phyloP scores from a whole-genome alignment of 2,797 vertebrate genomes.

The Erpetoichthys calabaricus region DNA sequence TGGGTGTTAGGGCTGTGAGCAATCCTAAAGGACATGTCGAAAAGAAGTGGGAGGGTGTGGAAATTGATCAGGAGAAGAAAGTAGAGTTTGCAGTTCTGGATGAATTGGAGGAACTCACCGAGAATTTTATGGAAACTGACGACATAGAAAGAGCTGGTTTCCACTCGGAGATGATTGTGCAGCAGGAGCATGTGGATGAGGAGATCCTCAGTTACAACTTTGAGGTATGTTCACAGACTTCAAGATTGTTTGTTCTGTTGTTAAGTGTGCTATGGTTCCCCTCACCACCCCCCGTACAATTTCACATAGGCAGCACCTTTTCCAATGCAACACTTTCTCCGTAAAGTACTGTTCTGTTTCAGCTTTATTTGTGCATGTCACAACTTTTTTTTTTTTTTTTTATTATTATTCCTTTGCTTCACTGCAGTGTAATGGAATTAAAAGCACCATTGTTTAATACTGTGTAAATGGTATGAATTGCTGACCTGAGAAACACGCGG shows the following conservation, averaged over 20 bases:
- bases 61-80: conserved; percentile 83
- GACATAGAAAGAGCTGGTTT: conserved; percentile 73
- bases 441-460: neutral
- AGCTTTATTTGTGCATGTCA: no score
- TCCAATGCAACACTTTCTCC: no score
- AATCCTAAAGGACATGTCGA: conserved; percentile 25
- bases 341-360: conserved; percentile 3
- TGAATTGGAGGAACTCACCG: conserved; percentile 91
- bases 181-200: conserved; percentile 78
- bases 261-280: no score
- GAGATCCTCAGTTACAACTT: conserved; percentile 76
- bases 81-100: conserved; percentile 96
- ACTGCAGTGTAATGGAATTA: neutral
- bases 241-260: neutral
- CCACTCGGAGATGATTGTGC: conserved; percentile 79
- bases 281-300: no score
- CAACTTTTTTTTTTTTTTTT: no score
- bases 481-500: no score
- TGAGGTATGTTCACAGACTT: conserved; percentile 64
- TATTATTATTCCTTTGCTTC: no score
- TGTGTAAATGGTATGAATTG: no score
- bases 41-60: conserved; percentile 62
- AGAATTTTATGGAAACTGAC: conserved; percentile 86
- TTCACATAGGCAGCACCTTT: no score
- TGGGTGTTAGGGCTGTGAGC: conserved; percentile 40